phyloP scores from a whole-genome alignment of 2,888 invertebrate species.

The Hirtodrosophila trivittata region DNA sequence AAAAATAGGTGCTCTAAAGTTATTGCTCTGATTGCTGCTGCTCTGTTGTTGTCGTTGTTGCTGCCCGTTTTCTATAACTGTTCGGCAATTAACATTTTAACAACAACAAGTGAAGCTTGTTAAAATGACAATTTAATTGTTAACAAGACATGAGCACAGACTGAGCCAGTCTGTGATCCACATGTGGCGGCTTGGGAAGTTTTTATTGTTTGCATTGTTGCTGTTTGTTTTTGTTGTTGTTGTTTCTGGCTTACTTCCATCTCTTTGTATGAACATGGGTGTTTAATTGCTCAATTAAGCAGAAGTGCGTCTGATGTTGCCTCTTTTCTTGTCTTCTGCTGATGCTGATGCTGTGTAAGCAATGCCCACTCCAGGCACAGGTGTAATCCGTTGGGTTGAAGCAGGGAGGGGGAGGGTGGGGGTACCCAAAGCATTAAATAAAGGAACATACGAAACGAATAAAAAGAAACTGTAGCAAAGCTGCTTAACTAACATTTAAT shows the following conservation, averaged over 20 bases:
- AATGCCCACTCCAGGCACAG: slow-evolving; percentile 50
- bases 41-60: slow-evolving; percentile 28
- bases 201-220: slow-evolving; percentile 45
- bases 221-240: slow-evolving; percentile 27
- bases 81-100: slow-evolving; percentile 80
- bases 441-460: slow-evolving; percentile 17
- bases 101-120: slow-evolving; percentile 74
- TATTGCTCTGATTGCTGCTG: slow-evolving; percentile 65
- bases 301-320: slow-evolving; percentile 63
- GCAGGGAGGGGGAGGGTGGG: no score
- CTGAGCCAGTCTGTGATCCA: slow-evolving; percentile 58
- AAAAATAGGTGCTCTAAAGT: slow-evolving; percentile 65
- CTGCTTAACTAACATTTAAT: slow-evolving; percentile 69
- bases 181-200: slow-evolving; percentile 73
- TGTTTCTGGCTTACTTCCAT: slow-evolving; percentile 38
- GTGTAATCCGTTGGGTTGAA: slow-evolving; percentile 61
- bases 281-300: slow-evolving; percentile 81
- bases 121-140: slow-evolving; percentile 83
- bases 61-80: slow-evolving; percentile 80
- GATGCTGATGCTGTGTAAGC: slow-evolving; percentile 56
- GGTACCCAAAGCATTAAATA: slow-evolving; percentile 15
- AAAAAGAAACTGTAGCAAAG: slow-evolving; percentile 60
- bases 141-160: slow-evolving; percentile 65
- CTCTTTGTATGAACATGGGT: slow-evolving; percentile 70
- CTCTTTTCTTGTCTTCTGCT: background rate